Evolutionary conservation across 2,113 vertebrate species (phyloP), one percentile per base, ranked within the genome.

Genomic region (Meleagris gallopavo): DNA sequence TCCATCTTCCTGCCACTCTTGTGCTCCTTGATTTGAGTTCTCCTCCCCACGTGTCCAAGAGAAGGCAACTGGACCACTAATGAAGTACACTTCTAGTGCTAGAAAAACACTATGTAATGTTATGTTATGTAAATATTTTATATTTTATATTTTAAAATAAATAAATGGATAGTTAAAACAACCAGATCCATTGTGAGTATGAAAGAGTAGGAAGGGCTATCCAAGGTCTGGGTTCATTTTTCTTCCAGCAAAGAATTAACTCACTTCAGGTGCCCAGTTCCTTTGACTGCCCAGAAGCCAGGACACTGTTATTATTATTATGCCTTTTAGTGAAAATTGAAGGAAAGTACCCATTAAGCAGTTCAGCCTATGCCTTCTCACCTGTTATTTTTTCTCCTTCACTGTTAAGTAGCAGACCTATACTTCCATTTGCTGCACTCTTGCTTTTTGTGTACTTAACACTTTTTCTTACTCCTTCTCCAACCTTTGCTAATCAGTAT

Each of bases 301-400:
- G 86, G 65, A 74, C 7, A 18, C 87, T 82, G 88, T 91, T 89
- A 95, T 94, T 90, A 95, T 73, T 89, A 96, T 88, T 67, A 95
- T 34, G 80, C 89, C 90, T 96, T 95, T 85, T 89, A 94, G 89
- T 95, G 96, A 97, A 96, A 97, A 97, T 96, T 86, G 96, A 96
- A 75, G 92, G 57, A 94, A 96, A 97, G 94, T 94, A 94, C 76
- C 96, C 96, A 96, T 97, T 97, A 97, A 95, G 95, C 89, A 96
- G 86, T 92, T 92, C 78, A 96, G 93, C 50, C 94, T 89, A 62
- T 85, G 75, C 92, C 89, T 92, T 90, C 92, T 61, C 75, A 89
- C 74, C 66, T 88, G 86, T 79, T 96, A 90, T 96, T 96, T 96
- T 91, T 90, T 32, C 88, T 86, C 58, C 52, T 87, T 89, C 75